Evolutionary conservation across 2,797 vertebrate species (phyloP), one percentile per base, ranked within the genome.

Genomic region (Euthynnus affinis): DNA sequence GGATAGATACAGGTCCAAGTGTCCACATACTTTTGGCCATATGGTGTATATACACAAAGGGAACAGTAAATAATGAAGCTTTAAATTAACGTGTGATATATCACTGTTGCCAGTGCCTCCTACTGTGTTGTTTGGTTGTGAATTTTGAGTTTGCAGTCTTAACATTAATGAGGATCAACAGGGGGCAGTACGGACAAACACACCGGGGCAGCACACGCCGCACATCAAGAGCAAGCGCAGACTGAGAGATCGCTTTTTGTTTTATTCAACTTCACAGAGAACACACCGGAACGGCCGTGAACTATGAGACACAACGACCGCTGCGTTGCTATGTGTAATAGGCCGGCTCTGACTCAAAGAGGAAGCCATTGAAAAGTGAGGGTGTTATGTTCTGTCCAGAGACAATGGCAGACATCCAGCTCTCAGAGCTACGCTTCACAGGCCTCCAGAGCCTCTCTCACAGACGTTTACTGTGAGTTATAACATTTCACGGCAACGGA

Each of bases 101-200:
- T 48, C 17, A 48, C 17, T 48, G 17, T 18, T 17, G 44, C 44
- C 17, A 2, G 2, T 48, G 15, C 44, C 15, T 48, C 17, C 44
- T 46, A n/a, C 5, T 46, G 34, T 37, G 9, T 5, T 46, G 44
- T 17, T 17, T 17, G 5, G 14, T 17, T 46, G 15, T 46, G 44
- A 17, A 18, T 46, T 46, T 46, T 17, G 5, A 20, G 6, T 49
- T 49, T 49, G 1, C 46, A 49, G 6, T 20, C 8, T 9, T 20
- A 49, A 49, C 46, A 51, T 17, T 22, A 42, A 5, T 20, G 5
- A 46, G 0, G 27, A 48, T 55, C 63, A 62, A 37, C 48, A 79
- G 63, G 78, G 82, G 83, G 85, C 88, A 87, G 82, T 78, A 80
- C 49, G 65, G 67, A 80, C 81, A 84, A 87, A 87, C 72, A 60